Evolutionary conservation across 2,113 vertebrate species (phyloP), one percentile per base, ranked within the genome.

Genomic region (Isichthys henryi): DNA sequence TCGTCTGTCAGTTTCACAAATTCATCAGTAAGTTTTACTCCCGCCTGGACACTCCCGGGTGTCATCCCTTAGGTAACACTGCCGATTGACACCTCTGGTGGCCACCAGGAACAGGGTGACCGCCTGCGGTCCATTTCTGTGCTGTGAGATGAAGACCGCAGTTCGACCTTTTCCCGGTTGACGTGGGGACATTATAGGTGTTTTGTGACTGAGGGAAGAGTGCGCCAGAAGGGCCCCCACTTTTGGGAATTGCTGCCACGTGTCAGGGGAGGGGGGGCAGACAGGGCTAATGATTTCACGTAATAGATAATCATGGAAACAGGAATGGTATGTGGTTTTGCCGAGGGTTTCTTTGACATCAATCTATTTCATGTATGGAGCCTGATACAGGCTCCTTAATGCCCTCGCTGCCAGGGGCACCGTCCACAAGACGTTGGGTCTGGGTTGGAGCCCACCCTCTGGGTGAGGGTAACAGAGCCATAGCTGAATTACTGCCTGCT

Each of bases 1-100:
- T 97, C 96, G 96, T 96, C 97, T 96, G 96, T 95, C 94, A 93
- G 94, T 95, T 97, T 96, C 94, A 95, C 96, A 94, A 95, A 96
- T 96, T 94, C 95, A 95, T 95, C 94, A 94, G 92, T 93, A 92
- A 93, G 92, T 92, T 92, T 92, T 77, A 90, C 90, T 21, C 85
- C 92, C 31, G 46, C 89, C 89, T 90, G 92, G 85, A 84, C 93
- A 91, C 21, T 92, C 94, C 92, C 89, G 83, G 88, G 90, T 93
- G 90, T 91, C 92, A 91, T 92, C 92, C 93, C 93, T 94, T 92
- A 93, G 95, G 92, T 91, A 52, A 89, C 93, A 90, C 92, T 92
- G 91, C 92, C 93, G 53, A 93, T 92, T 93, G 94, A 94, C 89
- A 35, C 27, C 45, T 10, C 77, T 10, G 74, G 19, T 90, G 19